Base-by-base conservation (phyloP, 2,113 vertebrate species). In the Amia ocellicauda region DNA sequence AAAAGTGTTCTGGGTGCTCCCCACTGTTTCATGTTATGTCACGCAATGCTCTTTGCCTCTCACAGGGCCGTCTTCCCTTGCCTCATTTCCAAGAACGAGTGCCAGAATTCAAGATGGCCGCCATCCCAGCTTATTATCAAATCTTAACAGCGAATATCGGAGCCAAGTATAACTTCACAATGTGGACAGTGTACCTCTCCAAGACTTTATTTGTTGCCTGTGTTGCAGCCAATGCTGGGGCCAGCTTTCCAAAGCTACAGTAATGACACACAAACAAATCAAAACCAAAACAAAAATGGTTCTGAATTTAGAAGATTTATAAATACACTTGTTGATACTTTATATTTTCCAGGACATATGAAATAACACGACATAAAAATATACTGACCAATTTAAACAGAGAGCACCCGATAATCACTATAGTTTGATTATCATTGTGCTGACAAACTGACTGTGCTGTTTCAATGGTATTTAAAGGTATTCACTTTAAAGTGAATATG, bases 201-300 rank as follows among this genome's bases (percentile, higher is more conserved):
- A 72, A 75, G 67, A 54, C 60, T 68, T 40, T 51, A 57, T 62
- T 67, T 67, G 71, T 74, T 74, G 62, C 66, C 75, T 51, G 74
- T 68, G 66, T 66, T 29, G 60, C 70, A 75, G 66, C 74, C 72
- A 74, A 74, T 17, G 55, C 52, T 50, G 24, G 61, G 63, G 63
- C 64, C 59, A 54, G 31, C n/a, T 16, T 47, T 47, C 45, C 45
- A 47, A 47, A 47, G n/a, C 14, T 47, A 47, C 45, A 47, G 45
- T 47, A 47, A 47, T 47, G 45, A 47, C 14, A 47, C 4, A 16
- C 45, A 47, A 47, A 47, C 14, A 16, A 47, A 47, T 47, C 14
- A 47, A 47, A 47, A 47, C n/a, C 14, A 47, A 47, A 3, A 47
- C 45, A 47, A n/a, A 47, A 47, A 47, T 3, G 16, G 16, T 11